Conservation (phyloP, 2,113 vertebrate genomes). For the Sebastes fasciatus region DNA sequence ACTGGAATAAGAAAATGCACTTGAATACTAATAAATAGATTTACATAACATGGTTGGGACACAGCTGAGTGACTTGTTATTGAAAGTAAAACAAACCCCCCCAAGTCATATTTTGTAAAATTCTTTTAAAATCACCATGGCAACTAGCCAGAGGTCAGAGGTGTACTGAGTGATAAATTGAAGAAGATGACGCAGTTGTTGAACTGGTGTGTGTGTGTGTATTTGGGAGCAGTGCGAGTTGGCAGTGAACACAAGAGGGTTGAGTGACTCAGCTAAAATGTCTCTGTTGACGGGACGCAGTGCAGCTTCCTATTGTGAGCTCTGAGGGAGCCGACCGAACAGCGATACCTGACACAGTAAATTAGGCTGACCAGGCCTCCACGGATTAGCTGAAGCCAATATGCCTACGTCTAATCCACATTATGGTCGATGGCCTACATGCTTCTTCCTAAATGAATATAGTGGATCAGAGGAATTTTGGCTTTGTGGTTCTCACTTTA, state of each 20-base stretch:
- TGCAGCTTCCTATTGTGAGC: constrained; percentile 34
- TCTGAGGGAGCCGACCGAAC: constrained; percentile 28
- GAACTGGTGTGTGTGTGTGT: neutral
- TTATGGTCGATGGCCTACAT: neutral
- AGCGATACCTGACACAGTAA: constrained; percentile 46
- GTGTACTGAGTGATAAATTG: neutral
- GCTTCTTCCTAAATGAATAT: neutral
- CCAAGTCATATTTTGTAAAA: too few species aligned
- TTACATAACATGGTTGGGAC: neutral
- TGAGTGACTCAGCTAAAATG: constrained; percentile 55
- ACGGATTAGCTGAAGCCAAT: constrained; percentile 38
- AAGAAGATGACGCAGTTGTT: neutral
- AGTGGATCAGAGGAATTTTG: neutral
- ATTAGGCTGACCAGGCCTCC: constrained; percentile 23
- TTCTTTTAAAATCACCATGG: neutral
- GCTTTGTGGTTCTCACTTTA: neutral
- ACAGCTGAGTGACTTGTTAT: neutral
- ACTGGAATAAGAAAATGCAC: neutral
- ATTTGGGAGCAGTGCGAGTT: neutral
- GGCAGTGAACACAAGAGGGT: constrained; percentile 1
- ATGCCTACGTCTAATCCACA: constrained; percentile 18
- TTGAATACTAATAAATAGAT: neutral
- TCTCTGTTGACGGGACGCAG: constrained; percentile 21
- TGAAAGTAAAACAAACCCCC: neutral
- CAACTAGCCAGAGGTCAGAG: neutral